Base-by-base conservation (phyloP, 2,888 invertebrate genomes). In the Epinotia nisella region DNA sequence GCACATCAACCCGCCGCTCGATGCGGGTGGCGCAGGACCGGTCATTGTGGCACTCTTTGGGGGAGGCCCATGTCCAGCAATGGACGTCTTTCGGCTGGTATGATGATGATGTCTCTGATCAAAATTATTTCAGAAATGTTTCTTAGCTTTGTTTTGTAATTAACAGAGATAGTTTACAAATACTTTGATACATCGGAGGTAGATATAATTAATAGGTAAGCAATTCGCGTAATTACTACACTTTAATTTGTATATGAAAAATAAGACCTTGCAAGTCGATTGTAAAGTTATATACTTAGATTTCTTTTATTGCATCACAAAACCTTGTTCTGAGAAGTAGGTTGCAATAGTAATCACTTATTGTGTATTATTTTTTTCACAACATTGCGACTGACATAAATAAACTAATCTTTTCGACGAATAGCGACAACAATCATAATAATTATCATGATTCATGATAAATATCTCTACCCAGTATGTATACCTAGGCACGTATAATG, bases 301-400 rank as follows among this genome's bases (percentile, higher is more conserved):
- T 68, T 72, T 72, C 67, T 67, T 21, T 35, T 51, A 62, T 62
- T 68, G 72, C 61, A 66, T 41, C 35, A 65, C 24, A 17, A 21
- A 62, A 62, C 62, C 62, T 62, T 62, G 49, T n/a, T 62, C 49
- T 29, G 49, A 4, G 17, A 62, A 15, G 17, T n/a, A 51, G 21
- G 21, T 45, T 45, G 61, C 61, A 61, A 61, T 45, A 24, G 45
- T n/a, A 45, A 45, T 10, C 7, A 45, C 45, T 45, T 45, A 17
- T 61, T 61, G 61, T 61, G 61, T 61, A 15, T 45, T n/a, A n/a
- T n/a, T n/a, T 41, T 61, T 61, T 45, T 21, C 10, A 19, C 45
- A 61, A 61, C 21, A n/a, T 61, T 45, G 61, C 21, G 24, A 61
- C 45, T 17, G 45, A 21, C 15, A 49, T 59, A 21, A 39, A 41